Evolutionary conservation across 2,113 vertebrate genomes (phyloP), one percentile per base, ranked within the genome.

Genomic region (Parotia lawesii): DNA sequence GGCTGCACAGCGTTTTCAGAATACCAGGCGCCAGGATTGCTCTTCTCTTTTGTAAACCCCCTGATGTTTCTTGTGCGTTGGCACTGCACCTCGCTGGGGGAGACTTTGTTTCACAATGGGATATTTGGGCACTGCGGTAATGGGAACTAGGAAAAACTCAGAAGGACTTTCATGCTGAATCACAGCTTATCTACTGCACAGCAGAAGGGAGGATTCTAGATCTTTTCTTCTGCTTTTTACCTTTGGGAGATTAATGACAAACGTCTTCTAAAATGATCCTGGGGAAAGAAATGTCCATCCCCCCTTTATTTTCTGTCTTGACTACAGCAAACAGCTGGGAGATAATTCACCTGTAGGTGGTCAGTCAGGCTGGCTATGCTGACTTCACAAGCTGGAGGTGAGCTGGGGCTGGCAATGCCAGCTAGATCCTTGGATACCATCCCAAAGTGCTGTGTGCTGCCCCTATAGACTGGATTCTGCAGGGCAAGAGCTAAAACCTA

Each of bases 41-140:
- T 89, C 84, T 95, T 89, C 73, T 84, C 89, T 96, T 94, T 84
- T 93, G 84, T 84, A 66, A 95, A 84, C 87, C 94, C 95, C 93
- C 91, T 64, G 93, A 81, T 93, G 94, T 64, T 82, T 78, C 91
- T 91, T 89, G 81, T 88, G 82, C 22, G 0, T 83, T 95, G 94
- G 85, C 89, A 87, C 89, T 56, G 67, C 94, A 93, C 89, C 91
- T 96, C 82, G 1, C 90, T 86, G 90, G 89, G 85, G 85, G 95
- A 90, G 89, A 84, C 84, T 89, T 77, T 45, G 67, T 73, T 94
- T 90, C 87, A 95, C 90, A 94, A 83, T 89, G 60, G 94, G 94
- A 87, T 90, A 91, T 94, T 94, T 96, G 81, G 94, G 67, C 91
- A 87, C 74, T 95, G 79, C 11, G 3, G 77, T 90, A 92, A 89